Evolutionary conservation across 2,797 vertebrate genomes (phyloP), one percentile per base, ranked within the genome.

Genomic region (Octomys mimax): DNA sequence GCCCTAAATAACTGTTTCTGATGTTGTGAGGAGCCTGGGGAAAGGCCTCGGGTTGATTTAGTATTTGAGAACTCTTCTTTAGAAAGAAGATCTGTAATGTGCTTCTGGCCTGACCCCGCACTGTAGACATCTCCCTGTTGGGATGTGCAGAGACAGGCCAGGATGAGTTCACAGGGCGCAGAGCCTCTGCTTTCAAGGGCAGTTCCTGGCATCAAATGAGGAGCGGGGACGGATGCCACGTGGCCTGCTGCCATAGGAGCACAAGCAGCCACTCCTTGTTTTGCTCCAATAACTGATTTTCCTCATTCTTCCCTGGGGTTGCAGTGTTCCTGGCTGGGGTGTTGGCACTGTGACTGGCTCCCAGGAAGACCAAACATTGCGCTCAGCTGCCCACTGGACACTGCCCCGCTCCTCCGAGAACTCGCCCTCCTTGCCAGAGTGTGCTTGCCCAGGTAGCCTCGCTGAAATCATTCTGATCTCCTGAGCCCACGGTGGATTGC

Each of bases 1-100:
- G 97, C 97, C 96, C 78, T 88, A 92, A 97, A 83, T 97, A 97
- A 97, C 97, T 97, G 92, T 95, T 97, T 28, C 95, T 97, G 97
- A 96, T 94, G 97, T 96, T 95, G 96, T 70, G 94, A 92, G 75
- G 88, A 82, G 97, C 97, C 97, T 2, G 71, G 88, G 81, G 89
- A 91, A 95, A 96, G 87, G 93, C 91, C 97, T 96, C 84, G 95
- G 94, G 78, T 92, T 31, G 89, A 83, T 49, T 91, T 86, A 16
- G 73, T 79, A 92, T 90, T 84, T 81, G 87, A 90, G 98, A 83
- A 18, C 82, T 49, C 90, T 93, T 94, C 96, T 96, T 85, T 97
- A n/a, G 92, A 94, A 84, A 33, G 86, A 89, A 75, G n/a, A 0
- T 87, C 87, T 70, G 96, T 68, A 64, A 3, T 2, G 19, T 5